These are phyloP conservation scores for Corythaeola cristata DNA, from an alignment of 2,113 vertebrate genomes.

Conservation along the genomic window DNA sequence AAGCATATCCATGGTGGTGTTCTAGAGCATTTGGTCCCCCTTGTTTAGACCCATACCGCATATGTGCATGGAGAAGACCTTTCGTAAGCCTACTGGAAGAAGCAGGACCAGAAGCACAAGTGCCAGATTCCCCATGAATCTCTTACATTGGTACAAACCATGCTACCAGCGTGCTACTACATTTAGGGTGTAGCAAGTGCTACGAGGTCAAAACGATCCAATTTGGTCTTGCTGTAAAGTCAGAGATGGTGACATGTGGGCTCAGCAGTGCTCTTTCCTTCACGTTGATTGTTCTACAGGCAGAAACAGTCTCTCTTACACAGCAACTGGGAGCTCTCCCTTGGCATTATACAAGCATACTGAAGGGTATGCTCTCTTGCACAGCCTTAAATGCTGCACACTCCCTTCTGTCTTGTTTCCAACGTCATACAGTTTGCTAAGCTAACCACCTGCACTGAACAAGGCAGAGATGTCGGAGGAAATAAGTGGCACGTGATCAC, in stretches of 20 bases:
- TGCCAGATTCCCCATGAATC: not conserved
- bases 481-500: not conserved
- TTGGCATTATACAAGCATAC: not conserved
- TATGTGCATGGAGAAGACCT: rapidly evolving
- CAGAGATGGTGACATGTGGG: not conserved
- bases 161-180: not conserved
- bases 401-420: not conserved
- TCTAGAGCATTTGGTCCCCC: rapidly evolving
- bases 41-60: not conserved
- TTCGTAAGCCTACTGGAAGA: not conserved
- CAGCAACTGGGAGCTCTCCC: not conserved
- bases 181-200: not conserved
- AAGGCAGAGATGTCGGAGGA: not conserved
- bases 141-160: not conserved
- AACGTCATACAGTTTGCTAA: not conserved
- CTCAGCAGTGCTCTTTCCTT: not conserved
- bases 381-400: not conserved
- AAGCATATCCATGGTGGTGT: not conserved
- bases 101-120: not conserved
- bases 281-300: not conserved
- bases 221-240: not conserved
- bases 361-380: not conserved
- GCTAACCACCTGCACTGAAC: not conserved
- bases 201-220: not conserved
- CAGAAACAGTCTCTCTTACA: not conserved